These are phyloP conservation scores for Brachyptera putata DNA, from an alignment of 2,888 invertebrate species.

Conservation along the genomic window DNA sequence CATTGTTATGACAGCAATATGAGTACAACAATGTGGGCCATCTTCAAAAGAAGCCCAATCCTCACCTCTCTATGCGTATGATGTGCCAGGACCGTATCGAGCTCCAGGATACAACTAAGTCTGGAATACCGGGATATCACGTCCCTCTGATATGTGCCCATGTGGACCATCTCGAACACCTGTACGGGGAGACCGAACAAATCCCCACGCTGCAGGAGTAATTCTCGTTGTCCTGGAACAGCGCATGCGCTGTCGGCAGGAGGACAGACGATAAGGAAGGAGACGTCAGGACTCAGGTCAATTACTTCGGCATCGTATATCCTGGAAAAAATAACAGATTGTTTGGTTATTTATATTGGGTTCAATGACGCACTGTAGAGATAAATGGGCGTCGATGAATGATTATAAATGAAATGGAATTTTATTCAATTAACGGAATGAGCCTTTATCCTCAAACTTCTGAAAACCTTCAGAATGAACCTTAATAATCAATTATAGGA, in stretches of 20 bases:
- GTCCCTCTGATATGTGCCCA: constrained; percentile 88
- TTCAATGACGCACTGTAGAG: too few species aligned
- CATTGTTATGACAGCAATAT: too few species aligned
- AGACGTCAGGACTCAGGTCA: constrained; percentile 85
- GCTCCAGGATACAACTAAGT: constrained; percentile 87
- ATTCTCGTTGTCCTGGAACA: constrained; percentile 81
- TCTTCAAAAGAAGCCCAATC: too few species aligned
- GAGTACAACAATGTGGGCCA: too few species aligned
- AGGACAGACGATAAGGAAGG: constrained; percentile 88
- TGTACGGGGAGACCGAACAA: constrained; percentile 87
- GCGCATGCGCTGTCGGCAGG: constrained; percentile 90
- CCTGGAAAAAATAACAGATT: constrained; percentile 42
- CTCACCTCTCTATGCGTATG: constrained; percentile 80
- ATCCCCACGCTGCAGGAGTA: constrained; percentile 78
- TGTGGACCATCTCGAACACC: constrained; percentile 91
- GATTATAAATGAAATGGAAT: too few species aligned
- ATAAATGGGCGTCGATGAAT: too few species aligned
- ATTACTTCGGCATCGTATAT: constrained; percentile 92
- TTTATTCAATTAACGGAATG: too few species aligned
- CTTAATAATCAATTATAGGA: too few species aligned
- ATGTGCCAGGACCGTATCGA: constrained; percentile 87
- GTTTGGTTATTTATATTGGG: not conserved
- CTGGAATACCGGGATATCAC: constrained; percentile 89
- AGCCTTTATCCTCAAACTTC: too few species aligned
- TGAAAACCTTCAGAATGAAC: too few species aligned